phyloP scores from a whole-genome alignment of 2,888 invertebrate genomes.

The Magallana nippona region DNA sequence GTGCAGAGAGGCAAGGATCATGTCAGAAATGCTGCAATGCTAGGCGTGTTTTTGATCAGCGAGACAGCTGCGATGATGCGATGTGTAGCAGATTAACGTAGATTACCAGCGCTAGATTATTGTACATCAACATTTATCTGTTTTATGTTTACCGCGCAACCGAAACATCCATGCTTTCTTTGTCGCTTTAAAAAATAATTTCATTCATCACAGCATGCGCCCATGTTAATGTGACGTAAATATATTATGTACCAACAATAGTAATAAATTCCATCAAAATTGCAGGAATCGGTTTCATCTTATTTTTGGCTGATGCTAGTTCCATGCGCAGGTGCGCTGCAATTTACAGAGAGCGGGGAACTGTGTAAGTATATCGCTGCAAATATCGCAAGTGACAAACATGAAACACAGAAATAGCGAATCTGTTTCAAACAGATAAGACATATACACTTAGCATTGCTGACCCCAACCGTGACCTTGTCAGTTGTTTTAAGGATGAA shows the following conservation, averaged over 20 bases:
- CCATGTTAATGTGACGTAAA: slow-evolving; percentile 13
- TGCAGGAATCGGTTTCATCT: background rate
- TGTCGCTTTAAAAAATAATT: slow-evolving; percentile 21
- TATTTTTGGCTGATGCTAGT: background rate
- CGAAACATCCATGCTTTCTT: slow-evolving; percentile 23
- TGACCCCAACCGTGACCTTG: slow-evolving; percentile 1
- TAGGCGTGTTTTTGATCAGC: slow-evolving; percentile 33
- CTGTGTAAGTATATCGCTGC: background rate
- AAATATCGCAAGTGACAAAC: background rate
- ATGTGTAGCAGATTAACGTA: slow-evolving; percentile 35
- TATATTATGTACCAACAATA: slow-evolving; percentile 10
- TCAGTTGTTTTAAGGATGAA: slow-evolving; percentile 21
- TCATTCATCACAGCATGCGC: slow-evolving; percentile 27
- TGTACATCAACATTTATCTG: slow-evolving; percentile 31
- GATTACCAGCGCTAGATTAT: slow-evolving; percentile 28
- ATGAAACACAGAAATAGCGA: background rate
- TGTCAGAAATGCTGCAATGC: slow-evolving; percentile 32
- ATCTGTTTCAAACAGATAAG: background rate
- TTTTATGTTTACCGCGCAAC: slow-evolving; percentile 27
- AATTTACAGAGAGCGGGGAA: no score
- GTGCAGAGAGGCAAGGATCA: slow-evolving; percentile 1
- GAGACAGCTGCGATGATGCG: slow-evolving; percentile 25
- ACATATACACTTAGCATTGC: background rate
- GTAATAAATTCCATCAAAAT: background rate
- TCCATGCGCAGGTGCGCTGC: background rate